These are phyloP conservation scores for Serinus canaria DNA, from an alignment of 2,113 vertebrate species.

Conservation along the genomic window DNA sequence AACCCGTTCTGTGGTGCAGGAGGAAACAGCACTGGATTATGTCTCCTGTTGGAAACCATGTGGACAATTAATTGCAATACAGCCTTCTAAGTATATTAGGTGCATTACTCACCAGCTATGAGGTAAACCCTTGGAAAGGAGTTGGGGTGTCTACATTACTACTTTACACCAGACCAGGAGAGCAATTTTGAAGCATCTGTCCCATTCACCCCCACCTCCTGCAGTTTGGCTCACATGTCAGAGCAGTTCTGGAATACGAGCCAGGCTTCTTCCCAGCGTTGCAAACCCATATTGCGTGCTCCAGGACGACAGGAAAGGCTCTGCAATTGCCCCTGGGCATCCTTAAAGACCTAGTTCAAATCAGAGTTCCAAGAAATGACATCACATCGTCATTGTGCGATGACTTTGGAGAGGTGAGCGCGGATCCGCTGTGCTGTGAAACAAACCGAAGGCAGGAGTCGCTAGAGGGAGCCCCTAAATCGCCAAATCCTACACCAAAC, in stretches of 20 bases:
- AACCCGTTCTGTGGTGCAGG: background rate
- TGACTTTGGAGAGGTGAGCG: background rate
- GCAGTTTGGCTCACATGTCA: rapidly evolving
- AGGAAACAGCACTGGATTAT: background rate
- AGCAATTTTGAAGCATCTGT: background rate
- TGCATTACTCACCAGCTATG: background rate
- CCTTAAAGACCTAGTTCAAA: background rate
- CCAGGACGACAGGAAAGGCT: background rate
- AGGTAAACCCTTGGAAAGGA: background rate
- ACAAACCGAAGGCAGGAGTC: background rate
- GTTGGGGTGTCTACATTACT: background rate
- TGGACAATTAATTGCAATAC: background rate
- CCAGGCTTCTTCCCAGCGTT: rapidly evolving
- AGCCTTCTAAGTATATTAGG: background rate
- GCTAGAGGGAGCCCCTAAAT: conserved; percentile 32
- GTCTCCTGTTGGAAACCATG: background rate
- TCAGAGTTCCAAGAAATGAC: background rate
- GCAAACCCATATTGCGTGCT: rapidly evolving
- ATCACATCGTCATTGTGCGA: background rate
- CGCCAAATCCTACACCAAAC: background rate
- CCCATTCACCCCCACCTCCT: rapidly evolving
- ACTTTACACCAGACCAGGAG: background rate
- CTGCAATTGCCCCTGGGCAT: background rate
- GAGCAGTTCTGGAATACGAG: background rate
- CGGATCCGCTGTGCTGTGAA: background rate